These are phyloP conservation scores for Clanis bilineata DNA, from an alignment of 2,888 invertebrate genomes.

Conservation along the genomic window DNA sequence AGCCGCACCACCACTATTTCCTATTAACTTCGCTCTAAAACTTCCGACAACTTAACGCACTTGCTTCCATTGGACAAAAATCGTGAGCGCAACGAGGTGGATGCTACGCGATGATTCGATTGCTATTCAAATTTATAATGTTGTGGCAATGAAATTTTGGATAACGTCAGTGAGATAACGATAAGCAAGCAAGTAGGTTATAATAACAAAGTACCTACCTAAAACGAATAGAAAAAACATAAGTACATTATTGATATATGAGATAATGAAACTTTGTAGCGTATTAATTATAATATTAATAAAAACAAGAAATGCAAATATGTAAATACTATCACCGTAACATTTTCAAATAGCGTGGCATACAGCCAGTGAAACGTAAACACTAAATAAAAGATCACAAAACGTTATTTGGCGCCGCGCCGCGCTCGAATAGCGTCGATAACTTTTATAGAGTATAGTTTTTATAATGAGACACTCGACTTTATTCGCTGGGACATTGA, in stretches of 20 bases:
- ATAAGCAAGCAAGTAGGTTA: no score
- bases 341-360: background rate
- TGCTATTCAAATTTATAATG: background rate
- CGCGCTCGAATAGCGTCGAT: slow-evolving; percentile 21
- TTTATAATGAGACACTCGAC: slow-evolving; percentile 25
- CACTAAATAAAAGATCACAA: background rate
- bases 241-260: no score
- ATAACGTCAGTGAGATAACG: no score
- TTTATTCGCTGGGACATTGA: slow-evolving; percentile 8
- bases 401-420: background rate
- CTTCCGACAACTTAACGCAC: slow-evolving; percentile 16
- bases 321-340: background rate
- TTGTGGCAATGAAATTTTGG: background rate
- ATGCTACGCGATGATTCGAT: background rate
- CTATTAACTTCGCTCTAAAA: slow-evolving; percentile 33
- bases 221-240: no score
- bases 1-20: slow-evolving; percentile 21
- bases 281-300: no score
- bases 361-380: background rate
- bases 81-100: slow-evolving; percentile 11
- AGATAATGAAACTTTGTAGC: no score
- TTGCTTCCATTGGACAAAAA: slow-evolving; percentile 26
- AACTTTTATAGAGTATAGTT: slow-evolving; percentile 24
- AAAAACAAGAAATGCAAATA: no score
- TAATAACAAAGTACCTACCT: no score